phyloP scores from a whole-genome alignment of 2,888 invertebrate species.

The Eupithecia subumbrata region DNA sequence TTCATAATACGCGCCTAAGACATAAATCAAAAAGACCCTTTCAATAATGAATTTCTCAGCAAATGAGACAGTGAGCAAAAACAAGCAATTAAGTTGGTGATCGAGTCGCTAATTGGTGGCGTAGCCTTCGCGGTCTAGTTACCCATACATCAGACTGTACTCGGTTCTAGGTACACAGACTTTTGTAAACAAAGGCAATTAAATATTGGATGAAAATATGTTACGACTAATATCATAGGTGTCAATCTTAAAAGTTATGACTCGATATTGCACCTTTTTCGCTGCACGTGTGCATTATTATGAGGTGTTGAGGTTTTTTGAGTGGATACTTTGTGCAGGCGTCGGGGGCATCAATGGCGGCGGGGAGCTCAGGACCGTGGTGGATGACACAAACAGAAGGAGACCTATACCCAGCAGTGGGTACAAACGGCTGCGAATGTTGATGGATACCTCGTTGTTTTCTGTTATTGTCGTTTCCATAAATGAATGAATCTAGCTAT shows the following conservation, averaged over 20 bases:
- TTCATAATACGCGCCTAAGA: neutral
- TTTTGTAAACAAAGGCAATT: neutral
- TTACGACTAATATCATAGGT: neutral
- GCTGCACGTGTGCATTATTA: too few relatives aligned
- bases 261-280: too few relatives aligned
- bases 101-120: neutral
- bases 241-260: too few relatives aligned
- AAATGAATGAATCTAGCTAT: neutral
- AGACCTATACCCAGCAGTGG: too few relatives aligned
- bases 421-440: too few relatives aligned
- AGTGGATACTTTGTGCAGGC: too few relatives aligned
- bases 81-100: conserved; percentile 11
- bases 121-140: neutral
- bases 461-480: too few relatives aligned
- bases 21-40: neutral
- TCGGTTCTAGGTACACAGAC: neutral
- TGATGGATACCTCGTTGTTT: too few relatives aligned
- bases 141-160: neutral
- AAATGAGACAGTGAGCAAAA: conserved; percentile 2
- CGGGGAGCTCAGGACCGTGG: too few relatives aligned
- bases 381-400: too few relatives aligned
- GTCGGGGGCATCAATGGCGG: too few relatives aligned
- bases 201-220: neutral
- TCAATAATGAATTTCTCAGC: conserved; percentile 3
- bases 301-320: too few relatives aligned